A percentile compares a stretch with the other conserved stretches of the same genome.
These are phyloP conservation scores for Pseudomugil gertrudae DNA, from an alignment of 2,797 vertebrate species.

Conservation along the genomic window DNA sequence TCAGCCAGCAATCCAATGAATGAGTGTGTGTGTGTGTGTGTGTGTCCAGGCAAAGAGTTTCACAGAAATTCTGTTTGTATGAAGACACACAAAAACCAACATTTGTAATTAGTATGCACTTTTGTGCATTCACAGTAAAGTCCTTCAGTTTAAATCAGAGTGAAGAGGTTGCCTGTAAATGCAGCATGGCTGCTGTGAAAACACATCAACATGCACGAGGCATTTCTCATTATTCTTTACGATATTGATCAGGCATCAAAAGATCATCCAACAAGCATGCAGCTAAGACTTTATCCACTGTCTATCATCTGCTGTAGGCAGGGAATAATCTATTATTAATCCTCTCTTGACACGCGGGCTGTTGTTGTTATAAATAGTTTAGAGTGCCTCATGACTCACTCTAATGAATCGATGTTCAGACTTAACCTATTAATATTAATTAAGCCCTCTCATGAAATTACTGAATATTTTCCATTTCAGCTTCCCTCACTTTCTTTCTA, in stretches of 20 bases:
- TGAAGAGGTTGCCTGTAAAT: conserved; percentile 21
- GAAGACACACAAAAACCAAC: too few species aligned
- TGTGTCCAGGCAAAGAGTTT: too few species aligned
- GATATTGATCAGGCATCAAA: conserved; percentile 65
- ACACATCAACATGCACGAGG: conserved; percentile 41
- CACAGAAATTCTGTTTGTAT: too few species aligned
- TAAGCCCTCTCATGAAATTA: conserved; percentile 8
- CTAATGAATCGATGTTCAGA: conserved; percentile 56
- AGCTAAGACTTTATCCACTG: conserved; percentile 46
- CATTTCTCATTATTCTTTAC: conserved; percentile 61
- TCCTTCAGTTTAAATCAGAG: too few species aligned
- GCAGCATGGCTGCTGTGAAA: conserved; percentile 21
- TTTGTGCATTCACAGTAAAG: too few species aligned
- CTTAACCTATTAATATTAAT: conserved; percentile 46
- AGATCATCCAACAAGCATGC: conserved; percentile 36
- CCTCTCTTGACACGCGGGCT: conserved; percentile 51
- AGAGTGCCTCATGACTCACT: conserved; percentile 43
- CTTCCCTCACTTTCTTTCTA: neutral
- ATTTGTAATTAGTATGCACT: too few species aligned
- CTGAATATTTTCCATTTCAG: neutral
- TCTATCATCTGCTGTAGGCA: conserved; percentile 47
- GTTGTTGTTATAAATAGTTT: conserved; percentile 71
- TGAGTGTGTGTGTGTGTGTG: too few species aligned
- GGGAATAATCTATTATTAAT: conserved; percentile 65
- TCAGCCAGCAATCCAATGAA: too few species aligned